Evolutionary conservation across 53 echinoderm and acorn worm species (phyloP), one percentile per base, ranked within the genome.

Genomic region (Astropecten irregularis): DNA sequence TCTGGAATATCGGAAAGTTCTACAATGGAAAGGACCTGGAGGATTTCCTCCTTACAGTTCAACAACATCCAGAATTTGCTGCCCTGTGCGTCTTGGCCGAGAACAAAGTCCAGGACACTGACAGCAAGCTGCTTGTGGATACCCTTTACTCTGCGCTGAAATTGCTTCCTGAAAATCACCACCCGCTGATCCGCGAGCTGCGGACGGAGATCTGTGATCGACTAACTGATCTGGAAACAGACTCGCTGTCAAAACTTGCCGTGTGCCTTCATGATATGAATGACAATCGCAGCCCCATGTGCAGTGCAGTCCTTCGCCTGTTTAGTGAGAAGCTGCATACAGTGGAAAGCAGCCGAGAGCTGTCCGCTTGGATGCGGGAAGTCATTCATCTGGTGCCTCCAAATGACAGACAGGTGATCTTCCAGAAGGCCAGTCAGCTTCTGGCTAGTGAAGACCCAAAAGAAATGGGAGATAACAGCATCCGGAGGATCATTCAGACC

Each of bases 31-130:
- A 49, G 27, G 49, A 48, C 9, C 26, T 39, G 30, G 20, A 25
- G 3, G 25, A 40, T 16, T 68, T 79, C 28, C 36, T 69, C 4
- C 16, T 65, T 19, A 48, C 21, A 18, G 59, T 90, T 3, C 35
- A 39, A 0, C 4, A 33, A 22, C 85, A 85, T 49, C 77, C 76
- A 37, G 93, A 92, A 38, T 96, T 96, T 71, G 21, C 46, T 15
- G 87, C 76, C 35, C 84, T 96, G 56, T 93, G 97, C 61, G 88
- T 84, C 22, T 59, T 93, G 36, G 93, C 91, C 20, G 91, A 93
- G 61, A 90, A 91, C 49, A 87, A 94, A 49, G 63, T 91, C 21
- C 35, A 68, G 10, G 77, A 85, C 20, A 81, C 90, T 27, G 69
- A 89, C 38, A 77, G 85, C 31, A 84, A 84, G 22, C 38, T 82